phyloP scores from a whole-genome alignment of 2,797 vertebrate species.

The Babyrousa celebensis region DNA sequence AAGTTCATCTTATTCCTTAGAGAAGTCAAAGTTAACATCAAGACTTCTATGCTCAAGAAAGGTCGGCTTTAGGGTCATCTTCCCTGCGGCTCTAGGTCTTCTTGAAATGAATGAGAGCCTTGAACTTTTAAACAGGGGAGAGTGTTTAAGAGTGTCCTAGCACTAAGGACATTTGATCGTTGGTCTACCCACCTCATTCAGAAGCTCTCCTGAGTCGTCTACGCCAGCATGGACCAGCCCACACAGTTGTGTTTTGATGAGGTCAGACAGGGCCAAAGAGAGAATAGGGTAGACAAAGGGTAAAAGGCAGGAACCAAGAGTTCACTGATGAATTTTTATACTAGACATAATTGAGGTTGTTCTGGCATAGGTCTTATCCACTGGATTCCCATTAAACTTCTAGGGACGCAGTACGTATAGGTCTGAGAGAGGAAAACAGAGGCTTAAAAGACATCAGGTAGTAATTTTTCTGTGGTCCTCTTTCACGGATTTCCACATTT shows the following conservation, averaged over 20 bases:
- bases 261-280: neutral
- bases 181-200: neutral
- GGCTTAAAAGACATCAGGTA: neutral
- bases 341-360: neutral
- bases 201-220: neutral
- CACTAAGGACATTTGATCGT: neutral
- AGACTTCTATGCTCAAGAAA: neutral
- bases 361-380: neutral
- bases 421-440: neutral
- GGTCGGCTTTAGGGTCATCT: neutral
- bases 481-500: conserved; percentile 1
- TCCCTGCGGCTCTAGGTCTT: neutral
- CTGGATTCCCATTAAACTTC: neutral
- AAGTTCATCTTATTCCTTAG: neutral
- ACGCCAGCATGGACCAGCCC: neutral
- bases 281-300: neutral
- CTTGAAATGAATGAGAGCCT: conserved; percentile 16
- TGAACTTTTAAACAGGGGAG: neutral
- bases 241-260: neutral
- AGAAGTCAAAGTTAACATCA: conserved; percentile 9
- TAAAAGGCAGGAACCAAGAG: neutral
- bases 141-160: neutral
- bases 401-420: neutral
- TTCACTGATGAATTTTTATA: neutral
- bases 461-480: neutral